Percentiles rank a stretch among this genome's conserved stretches.
Evolutionary conservation across 1,140 invertebrate species (phyloP).

Genomic region (Rhagoletis pomonella): DNA sequence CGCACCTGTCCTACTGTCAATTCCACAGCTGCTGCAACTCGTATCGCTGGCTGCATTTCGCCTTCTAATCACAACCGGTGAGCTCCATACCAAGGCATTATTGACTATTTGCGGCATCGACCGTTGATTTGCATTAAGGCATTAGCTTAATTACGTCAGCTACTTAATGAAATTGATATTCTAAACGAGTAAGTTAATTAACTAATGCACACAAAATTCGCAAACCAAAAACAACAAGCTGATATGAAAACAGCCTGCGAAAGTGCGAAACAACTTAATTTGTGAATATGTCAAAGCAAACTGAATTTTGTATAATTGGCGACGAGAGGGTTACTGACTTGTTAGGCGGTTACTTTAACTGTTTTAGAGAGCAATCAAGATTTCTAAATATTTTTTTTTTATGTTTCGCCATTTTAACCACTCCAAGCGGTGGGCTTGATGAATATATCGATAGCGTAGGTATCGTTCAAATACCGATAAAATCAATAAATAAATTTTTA

Average conservation of each 20-base stretch:
- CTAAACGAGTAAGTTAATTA: slow-evolving; percentile 11
- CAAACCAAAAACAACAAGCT: neutral
- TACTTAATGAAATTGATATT: slow-evolving; percentile 44
- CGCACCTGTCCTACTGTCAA: neutral
- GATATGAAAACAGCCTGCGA: neutral
- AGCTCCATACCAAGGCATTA: neutral
- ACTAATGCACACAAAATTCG: slow-evolving; percentile 29
- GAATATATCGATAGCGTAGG: no score
- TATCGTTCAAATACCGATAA: no score
- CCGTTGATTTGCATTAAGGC: neutral
- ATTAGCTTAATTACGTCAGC: slow-evolving; percentile 27
- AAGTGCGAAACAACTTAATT: neutral
- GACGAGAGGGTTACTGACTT: neutral
- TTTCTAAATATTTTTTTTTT: no score
- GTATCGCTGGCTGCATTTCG: neutral
- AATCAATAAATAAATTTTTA: no score
- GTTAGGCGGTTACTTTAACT: neutral
- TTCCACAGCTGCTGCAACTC: neutral
- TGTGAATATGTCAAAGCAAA: neutral
- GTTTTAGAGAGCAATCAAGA: no score
- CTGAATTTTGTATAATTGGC: neutral
- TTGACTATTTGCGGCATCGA: neutral
- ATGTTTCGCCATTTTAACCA: no score
- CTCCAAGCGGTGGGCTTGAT: no score
- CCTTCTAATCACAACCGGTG: no score